These are phyloP conservation scores for Hemaris fuciformis DNA, from an alignment of 2,888 invertebrate genomes.

Conservation along the genomic window DNA sequence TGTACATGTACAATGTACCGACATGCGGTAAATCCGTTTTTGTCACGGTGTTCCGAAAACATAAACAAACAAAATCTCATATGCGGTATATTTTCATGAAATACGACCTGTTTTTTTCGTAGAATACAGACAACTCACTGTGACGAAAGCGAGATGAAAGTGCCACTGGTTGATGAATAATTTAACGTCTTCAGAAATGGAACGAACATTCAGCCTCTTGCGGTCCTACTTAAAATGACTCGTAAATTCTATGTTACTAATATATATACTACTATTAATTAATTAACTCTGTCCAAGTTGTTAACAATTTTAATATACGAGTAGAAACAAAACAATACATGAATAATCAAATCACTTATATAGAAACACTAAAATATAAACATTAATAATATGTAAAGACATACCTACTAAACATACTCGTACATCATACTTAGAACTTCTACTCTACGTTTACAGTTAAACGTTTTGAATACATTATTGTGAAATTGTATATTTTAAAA, in stretches of 20 bases:
- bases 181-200: conserved; percentile 35
- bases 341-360: too few species aligned
- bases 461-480: too few species aligned
- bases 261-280: neutral
- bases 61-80: neutral
- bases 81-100: conserved; percentile 9
- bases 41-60: neutral
- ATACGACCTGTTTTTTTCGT: conserved; percentile 18
- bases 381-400: too few species aligned
- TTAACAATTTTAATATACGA: too few species aligned
- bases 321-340: too few species aligned
- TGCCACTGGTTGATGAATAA: conserved; percentile 39
- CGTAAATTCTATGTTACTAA: conserved; percentile 13
- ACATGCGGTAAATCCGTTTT: neutral
- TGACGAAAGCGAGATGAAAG: conserved; percentile 28
- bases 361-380: too few species aligned
- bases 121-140: conserved; percentile 10
- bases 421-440: too few species aligned
- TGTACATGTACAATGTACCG: too few species aligned
- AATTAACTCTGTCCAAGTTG: neutral
- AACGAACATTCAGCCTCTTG: conserved; percentile 31
- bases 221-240: conserved; percentile 26
- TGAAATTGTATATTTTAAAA: too few species aligned
- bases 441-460: too few species aligned
- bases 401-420: too few species aligned